Base-by-base conservation (phyloP, 2,888 invertebrate species). In the Pachliopta kotzebuea region DNA sequence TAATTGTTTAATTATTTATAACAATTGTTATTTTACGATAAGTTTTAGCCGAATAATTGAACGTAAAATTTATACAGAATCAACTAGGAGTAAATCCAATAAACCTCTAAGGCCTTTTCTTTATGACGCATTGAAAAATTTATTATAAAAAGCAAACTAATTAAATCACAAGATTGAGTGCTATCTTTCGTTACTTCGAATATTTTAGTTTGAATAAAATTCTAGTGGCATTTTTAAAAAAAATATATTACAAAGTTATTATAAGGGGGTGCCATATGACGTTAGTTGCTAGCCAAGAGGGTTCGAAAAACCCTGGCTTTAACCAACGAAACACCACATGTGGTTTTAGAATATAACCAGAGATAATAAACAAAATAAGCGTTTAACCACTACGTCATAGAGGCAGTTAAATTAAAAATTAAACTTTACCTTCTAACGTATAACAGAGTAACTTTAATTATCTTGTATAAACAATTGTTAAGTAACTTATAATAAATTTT, bases 71-170 rank as follows among this genome's bases (percentile, higher is more conserved):
- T 45, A 45, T 8, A 45, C 18, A 45, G 18, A 26, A 54, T 26
- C 18, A 11, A 37, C 29, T 52, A 24, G 21, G 37, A 60, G 24
- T 24, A 60, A 21, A 54, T 45, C 45, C 60, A 54, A 54, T 60
- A 53, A 60, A 54, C 54, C 11, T n/a, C 23, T 31, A 53, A 60
- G 53, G 53, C 29, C 29, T 29, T 20, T 17, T 52, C 50, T 14
- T n/a, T n/a, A 2, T 52, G 50, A 52, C 9, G 23, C 53, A 60
- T 37, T 60, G 26, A 42, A 60, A 54, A 54, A 60, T 20, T 60
- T 26, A 60, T 60, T 60, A 60, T 54, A 26, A 53, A n/a, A 24
- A 60, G 23, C 42, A 31, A 60, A n/a, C n/a, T 54, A 26, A 60
- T n/a, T 45, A 45, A 45, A 45, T 45, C n/a, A n/a, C n/a, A 45